Percentiles rank a stretch among this genome's conserved stretches.
Evolutionary conservation across 2,888 invertebrate species (phyloP).

Genomic region (Digitonthophagus gazella): DNA sequence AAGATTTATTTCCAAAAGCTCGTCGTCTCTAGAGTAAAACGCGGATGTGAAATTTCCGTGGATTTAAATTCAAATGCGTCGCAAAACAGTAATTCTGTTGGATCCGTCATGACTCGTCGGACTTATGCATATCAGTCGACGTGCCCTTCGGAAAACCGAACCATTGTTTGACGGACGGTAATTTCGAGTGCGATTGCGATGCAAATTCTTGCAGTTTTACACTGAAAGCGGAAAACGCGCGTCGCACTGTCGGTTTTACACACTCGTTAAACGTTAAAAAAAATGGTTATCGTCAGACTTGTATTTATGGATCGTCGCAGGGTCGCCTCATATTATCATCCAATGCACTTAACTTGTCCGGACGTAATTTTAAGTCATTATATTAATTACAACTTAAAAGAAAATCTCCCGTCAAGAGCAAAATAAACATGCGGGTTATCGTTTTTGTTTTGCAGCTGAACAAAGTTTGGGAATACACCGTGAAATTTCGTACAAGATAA

Average conservation of each 20-base stretch:
- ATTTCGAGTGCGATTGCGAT: slow-evolving; percentile 1
- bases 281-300: neutral
- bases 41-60: neutral
- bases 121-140: neutral
- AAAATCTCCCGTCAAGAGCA: neutral
- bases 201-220: slow-evolving; percentile 15
- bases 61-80: neutral
- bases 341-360: neutral
- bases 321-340: too few relatives aligned
- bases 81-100: neutral
- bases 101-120: neutral
- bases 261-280: slow-evolving; percentile 9
- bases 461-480: too few relatives aligned
- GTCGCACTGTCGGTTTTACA: slow-evolving; percentile 3
- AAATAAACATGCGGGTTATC: too few relatives aligned
- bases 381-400: neutral
- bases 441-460: too few relatives aligned
- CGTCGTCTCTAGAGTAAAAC: neutral
- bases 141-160: neutral
- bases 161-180: neutral
- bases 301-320: slow-evolving; percentile 7
- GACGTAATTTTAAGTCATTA: neutral
- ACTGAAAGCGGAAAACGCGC: slow-evolving; percentile 3
- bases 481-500: neutral
- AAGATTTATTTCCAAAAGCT: neutral